Conservation (phyloP, 2,113 vertebrate species). For the Pterocles burchelli region DNA sequence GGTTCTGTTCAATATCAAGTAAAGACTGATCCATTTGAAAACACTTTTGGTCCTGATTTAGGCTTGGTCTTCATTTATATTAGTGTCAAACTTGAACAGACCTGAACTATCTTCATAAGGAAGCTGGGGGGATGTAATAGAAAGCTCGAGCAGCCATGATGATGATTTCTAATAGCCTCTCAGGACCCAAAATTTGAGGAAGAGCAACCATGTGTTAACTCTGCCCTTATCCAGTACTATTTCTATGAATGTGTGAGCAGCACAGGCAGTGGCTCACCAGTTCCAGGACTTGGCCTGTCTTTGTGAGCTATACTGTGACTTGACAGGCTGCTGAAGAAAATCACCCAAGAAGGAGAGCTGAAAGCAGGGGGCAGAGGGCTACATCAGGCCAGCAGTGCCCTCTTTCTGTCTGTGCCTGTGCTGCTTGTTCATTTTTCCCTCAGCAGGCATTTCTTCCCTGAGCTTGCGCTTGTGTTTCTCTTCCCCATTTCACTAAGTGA, state of each 20-base stretch:
- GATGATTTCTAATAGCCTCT: not conserved
- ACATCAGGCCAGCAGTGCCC: not conserved
- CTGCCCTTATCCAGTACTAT: not conserved
- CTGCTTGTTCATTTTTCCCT: not conserved
- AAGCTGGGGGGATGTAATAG: not conserved
- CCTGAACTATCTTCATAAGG: not conserved
- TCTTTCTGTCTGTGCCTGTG: not conserved
- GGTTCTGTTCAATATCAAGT: not conserved
- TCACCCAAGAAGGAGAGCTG: too few relatives aligned
- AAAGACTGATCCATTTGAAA: not conserved
- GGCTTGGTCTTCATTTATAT: not conserved
- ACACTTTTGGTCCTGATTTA: not conserved
- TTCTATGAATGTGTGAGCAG: not conserved
- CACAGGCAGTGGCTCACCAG: accelerated
- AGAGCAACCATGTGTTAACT: accelerated
- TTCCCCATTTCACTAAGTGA: not conserved
- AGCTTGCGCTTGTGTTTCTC: not conserved
- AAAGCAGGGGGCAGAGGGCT: not conserved
- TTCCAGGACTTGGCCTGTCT: not conserved
- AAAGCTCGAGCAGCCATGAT: not conserved
- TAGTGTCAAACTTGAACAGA: not conserved
- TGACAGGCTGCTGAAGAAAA: not conserved
- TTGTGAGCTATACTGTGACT: accelerated
- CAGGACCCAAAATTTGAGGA: not conserved
- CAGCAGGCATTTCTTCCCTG: not conserved